Percentiles rank a stretch among this genome's conserved stretches.
Evolutionary conservation across 2,888 invertebrate genomes (phyloP).

Genomic region (Urechis unicinctus): DNA sequence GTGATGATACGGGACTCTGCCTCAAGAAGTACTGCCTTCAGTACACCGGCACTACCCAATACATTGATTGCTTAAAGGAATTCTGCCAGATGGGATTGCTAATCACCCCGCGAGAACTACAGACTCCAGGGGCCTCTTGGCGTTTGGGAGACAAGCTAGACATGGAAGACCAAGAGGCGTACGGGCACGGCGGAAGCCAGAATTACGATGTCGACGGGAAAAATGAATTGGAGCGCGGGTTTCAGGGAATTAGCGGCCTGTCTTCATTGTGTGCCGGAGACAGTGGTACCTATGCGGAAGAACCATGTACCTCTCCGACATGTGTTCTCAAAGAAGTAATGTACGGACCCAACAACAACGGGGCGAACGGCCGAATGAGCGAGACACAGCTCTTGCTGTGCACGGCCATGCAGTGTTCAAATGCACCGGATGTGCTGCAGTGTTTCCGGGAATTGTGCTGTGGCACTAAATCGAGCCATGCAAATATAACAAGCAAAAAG

Average conservation of each 20-base stretch:
- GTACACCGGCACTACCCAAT: background rate
- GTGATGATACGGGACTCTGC: conserved; percentile 11
- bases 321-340: background rate
- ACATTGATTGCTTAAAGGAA: conserved; percentile 7
- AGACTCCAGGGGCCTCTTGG: background rate
- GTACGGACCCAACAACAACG: background rate
- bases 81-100: conserved; percentile 10
- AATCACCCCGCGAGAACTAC: conserved; percentile 9
- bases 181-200: background rate
- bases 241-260: too few species aligned
- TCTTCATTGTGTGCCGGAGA: too few species aligned
- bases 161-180: background rate
- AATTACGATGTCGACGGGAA: background rate
- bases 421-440: background rate
- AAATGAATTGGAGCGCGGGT: background rate
- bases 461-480: background rate
- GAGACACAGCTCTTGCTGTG: background rate
- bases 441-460: background rate
- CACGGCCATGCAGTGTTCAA: background rate
- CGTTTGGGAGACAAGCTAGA: too few species aligned
- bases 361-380: background rate
- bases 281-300: too few species aligned
- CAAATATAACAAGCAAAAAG: background rate
- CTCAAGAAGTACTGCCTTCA: conserved; percentile 10
- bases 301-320: background rate